Percentiles rank a stretch among this genome's conserved stretches.
phyloP scores from a whole-genome alignment of 2,888 invertebrate species.

The Gastrophysa polygoni region DNA sequence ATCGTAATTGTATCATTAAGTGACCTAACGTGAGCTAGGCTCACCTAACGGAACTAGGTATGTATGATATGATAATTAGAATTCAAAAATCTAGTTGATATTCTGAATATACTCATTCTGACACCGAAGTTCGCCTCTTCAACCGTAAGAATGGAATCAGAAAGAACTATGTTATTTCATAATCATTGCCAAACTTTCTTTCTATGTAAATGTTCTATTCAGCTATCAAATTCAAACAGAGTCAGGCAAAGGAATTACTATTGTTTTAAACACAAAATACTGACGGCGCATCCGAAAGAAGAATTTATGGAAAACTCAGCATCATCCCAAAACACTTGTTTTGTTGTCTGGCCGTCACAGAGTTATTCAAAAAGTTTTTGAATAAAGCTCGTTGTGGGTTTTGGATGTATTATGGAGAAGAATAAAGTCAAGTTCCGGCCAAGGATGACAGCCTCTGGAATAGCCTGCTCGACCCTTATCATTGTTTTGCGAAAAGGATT shows the following conservation, averaged over 20 bases:
- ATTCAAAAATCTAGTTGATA: no score
- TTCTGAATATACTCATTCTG: no score
- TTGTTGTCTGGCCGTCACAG: neutral
- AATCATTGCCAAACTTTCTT: no score
- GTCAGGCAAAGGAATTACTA: neutral
- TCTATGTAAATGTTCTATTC: no score
- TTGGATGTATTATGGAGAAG: constrained; percentile 6
- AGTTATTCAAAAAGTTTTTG: constrained; percentile 10
- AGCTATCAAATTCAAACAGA: no score
- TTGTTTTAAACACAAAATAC: constrained; percentile 3
- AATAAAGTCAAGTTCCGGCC: constrained; percentile 39
- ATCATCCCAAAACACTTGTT: constrained; percentile 4
- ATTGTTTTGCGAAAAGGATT: constrained; percentile 39
- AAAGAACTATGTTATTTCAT: no score
- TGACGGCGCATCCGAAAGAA: constrained; percentile 1
- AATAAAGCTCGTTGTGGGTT: neutral
- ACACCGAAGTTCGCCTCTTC: no score
- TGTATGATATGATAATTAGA: no score
- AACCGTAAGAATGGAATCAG: no score
- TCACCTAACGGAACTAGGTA: no score
- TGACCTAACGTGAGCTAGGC: no score
- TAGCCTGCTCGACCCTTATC: constrained; percentile 40
- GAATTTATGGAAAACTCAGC: neutral
- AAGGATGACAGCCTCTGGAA: constrained; percentile 39
- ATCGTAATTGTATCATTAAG: no score